phyloP scores from a whole-genome alignment of 2,888 invertebrate species.

The Acleris emargana region DNA sequence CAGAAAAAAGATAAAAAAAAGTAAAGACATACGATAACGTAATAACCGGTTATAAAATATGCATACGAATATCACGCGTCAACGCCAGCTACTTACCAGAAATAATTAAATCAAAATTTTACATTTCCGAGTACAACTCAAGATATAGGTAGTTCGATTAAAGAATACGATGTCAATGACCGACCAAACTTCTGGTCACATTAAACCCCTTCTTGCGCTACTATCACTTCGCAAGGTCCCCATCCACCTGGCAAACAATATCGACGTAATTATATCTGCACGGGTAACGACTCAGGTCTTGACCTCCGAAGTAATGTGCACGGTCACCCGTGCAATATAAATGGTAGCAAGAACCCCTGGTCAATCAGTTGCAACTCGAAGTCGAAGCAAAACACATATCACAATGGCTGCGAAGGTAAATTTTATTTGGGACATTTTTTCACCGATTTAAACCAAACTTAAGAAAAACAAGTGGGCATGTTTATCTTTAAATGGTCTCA shows the following conservation, averaged over 20 bases:
- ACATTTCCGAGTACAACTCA: constrained; percentile 15
- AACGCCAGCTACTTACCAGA: background rate
- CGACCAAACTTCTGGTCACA: constrained; percentile 23
- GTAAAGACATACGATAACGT: no score
- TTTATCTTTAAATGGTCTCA: no score
- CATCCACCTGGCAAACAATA: constrained; percentile 24
- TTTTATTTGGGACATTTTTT: constrained; percentile 3
- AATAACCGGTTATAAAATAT: background rate
- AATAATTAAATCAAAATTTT: background rate
- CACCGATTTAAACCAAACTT: no score
- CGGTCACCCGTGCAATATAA: constrained; percentile 47
- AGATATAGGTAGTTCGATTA: constrained; percentile 5
- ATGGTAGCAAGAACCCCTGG: constrained; percentile 47
- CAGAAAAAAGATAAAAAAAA: no score
- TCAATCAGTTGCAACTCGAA: constrained; percentile 76
- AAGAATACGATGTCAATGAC: constrained; percentile 31
- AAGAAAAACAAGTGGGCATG: no score
- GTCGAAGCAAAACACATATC: constrained; percentile 67
- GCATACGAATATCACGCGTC: background rate
- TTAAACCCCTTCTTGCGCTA: constrained; percentile 15
- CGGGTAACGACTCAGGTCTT: constrained; percentile 29
- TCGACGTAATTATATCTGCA: constrained; percentile 20
- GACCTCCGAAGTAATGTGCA: constrained; percentile 43
- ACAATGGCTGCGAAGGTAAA: constrained; percentile 81
- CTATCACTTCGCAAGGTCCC: constrained; percentile 33